Percentiles rank a stretch among this genome's conserved stretches.
Evolutionary conservation across 1,140 invertebrate genomes (phyloP).

Genomic region (Samia ricini): DNA sequence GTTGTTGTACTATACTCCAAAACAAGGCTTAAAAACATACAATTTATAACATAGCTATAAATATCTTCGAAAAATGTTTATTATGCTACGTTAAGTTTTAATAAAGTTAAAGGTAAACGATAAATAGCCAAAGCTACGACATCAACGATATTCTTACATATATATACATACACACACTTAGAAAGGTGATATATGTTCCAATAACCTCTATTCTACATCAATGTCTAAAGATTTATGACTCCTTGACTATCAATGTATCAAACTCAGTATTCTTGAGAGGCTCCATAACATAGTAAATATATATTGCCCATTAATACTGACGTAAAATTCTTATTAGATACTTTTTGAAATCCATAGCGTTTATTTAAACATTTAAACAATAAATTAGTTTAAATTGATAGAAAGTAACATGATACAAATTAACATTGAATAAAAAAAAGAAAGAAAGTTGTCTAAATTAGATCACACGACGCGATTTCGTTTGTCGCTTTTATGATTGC

Average conservation of each 20-base stretch:
- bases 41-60: no score
- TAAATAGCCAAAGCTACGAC: not conserved
- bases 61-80: not conserved
- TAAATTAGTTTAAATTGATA: constrained; percentile 14
- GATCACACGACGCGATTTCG: constrained; percentile 27
- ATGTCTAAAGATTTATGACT: not conserved
- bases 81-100: not conserved
- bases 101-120: not conserved
- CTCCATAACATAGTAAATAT: not conserved
- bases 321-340: not conserved
- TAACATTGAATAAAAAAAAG: constrained; percentile 19
- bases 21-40: no score
- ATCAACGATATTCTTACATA: not conserved
- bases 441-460: constrained; percentile 28
- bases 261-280: not conserved
- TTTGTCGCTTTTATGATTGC: constrained; percentile 20
- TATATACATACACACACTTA: not conserved
- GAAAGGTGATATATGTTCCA: not conserved
- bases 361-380: not conserved
- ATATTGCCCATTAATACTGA: not conserved
- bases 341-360: not conserved
- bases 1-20: no score
- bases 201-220: not conserved
- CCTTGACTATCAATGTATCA: not conserved
- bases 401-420: constrained; percentile 21